Conservation (phyloP, 2,797 vertebrate species). For the Astyanax mexicanus region DNA sequence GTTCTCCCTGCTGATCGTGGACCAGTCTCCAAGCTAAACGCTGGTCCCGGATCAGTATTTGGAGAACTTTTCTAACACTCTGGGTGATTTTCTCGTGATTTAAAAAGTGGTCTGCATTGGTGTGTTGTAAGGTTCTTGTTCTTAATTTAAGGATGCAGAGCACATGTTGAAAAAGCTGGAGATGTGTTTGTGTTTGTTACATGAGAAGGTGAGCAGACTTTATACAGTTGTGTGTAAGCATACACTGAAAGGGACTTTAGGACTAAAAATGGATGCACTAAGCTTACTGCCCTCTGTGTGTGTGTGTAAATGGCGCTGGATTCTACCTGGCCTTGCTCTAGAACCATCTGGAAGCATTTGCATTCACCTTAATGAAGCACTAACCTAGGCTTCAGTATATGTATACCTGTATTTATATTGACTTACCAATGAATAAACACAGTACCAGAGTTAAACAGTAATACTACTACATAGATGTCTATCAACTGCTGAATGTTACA, state of each 20-base stretch:
- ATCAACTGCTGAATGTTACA: conserved; percentile 60
- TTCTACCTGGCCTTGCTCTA: conserved; percentile 20
- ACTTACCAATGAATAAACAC: conserved; percentile 1
- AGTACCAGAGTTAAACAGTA: conserved; percentile 20
- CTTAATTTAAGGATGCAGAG: conserved; percentile 52
- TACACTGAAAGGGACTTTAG: conserved; percentile 31
- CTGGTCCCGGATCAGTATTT: conserved; percentile 12
- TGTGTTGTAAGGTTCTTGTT: conserved; percentile 45
- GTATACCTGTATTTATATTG: conserved; percentile 40
- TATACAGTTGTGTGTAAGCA: neutral
- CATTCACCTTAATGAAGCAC: neutral
- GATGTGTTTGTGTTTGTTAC: conserved; percentile 6
- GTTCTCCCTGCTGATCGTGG: conserved; percentile 10
- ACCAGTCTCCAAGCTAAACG: neutral
- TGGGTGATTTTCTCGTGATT: conserved; percentile 13
- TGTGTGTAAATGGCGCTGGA: conserved; percentile 30
- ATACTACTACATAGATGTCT: conserved; percentile 49
- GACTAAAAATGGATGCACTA: conserved; percentile 41
- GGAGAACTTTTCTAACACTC: conserved; percentile 9
- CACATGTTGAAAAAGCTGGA: conserved; percentile 60
- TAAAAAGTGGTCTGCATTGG: conserved; percentile 35
- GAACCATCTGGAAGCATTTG: conserved; percentile 20
- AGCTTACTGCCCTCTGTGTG: conserved; percentile 38
- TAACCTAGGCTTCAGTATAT: conserved; percentile 17
- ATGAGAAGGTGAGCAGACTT: neutral